Conservation (phyloP, 1,140 invertebrate genomes). For the Halictus rubicundus region DNA sequence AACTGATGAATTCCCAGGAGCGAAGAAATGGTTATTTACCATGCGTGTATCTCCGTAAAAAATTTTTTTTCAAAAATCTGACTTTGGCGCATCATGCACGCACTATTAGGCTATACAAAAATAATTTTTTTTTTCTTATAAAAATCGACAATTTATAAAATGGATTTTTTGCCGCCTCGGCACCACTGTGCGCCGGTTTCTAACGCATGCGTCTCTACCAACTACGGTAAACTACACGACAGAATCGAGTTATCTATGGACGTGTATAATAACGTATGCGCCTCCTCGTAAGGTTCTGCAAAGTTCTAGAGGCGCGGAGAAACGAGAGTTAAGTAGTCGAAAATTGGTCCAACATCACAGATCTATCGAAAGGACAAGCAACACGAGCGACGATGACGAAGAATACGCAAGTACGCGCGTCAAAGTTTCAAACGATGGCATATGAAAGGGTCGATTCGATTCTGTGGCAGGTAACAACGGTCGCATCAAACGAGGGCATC, state of each 20-base stretch:
- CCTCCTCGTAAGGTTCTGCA: background rate
- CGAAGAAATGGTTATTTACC: too few relatives aligned
- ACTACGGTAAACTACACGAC: background rate
- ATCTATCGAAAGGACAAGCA: background rate
- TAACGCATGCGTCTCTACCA: constrained; percentile 9
- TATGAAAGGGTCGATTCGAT: constrained; percentile 26
- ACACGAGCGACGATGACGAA: background rate
- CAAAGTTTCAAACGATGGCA: constrained; percentile 16
- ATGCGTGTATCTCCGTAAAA: too few relatives aligned
- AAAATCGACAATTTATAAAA: too few relatives aligned
- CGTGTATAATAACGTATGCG: background rate
- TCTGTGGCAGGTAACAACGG: constrained; percentile 48
- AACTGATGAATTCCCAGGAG: too few relatives aligned
- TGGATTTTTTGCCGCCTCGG: too few relatives aligned
- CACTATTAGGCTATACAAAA: too few relatives aligned
- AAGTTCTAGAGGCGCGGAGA: background rate
- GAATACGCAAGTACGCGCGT: background rate
- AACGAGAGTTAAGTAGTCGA: background rate
- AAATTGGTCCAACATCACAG: background rate
- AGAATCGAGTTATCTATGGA: background rate
- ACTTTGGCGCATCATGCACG: too few relatives aligned
- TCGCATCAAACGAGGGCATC: constrained; percentile 60
- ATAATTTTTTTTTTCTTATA: too few relatives aligned
- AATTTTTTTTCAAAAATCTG: too few relatives aligned
- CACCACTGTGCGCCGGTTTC: too few relatives aligned